These are phyloP conservation scores for Dermatemys mawii DNA, from an alignment of 2,113 vertebrate species.

Conservation along the genomic window DNA sequence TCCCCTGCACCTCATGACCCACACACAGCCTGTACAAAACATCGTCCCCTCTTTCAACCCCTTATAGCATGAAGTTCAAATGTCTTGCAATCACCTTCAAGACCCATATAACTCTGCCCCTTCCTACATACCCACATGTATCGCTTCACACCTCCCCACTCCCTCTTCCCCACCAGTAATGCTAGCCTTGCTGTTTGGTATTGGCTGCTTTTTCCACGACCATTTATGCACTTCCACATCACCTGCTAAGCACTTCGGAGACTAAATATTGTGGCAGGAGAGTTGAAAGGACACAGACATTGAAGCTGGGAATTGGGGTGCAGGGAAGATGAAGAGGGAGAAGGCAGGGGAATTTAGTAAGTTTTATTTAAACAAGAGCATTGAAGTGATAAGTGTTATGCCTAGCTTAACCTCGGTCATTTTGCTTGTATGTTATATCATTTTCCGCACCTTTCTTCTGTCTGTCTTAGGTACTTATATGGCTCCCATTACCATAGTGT, in stretches of 20 bases:
- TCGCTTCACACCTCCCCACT: neutral
- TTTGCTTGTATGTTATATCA: neutral
- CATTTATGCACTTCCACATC: neutral
- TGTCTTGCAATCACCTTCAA: neutral
- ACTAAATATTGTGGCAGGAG: neutral
- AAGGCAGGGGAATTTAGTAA: neutral
- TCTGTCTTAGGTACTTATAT: rapidly evolving
- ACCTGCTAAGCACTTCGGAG: neutral
- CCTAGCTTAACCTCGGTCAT: neutral
- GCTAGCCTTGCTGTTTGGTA: neutral
- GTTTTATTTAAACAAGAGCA: neutral
- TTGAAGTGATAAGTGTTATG: neutral
- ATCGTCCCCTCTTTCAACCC: neutral
- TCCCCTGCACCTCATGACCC: neutral
- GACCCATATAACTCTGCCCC: neutral
- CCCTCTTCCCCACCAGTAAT: neutral
- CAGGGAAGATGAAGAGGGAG: neutral
- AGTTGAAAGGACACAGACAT: neutral
- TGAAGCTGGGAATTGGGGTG: neutral
- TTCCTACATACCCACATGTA: neutral
- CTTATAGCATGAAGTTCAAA: neutral
- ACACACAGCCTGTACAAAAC: neutral
- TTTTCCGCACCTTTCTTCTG: neutral
- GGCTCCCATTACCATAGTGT: rapidly evolving
- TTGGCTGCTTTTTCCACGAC: neutral